Conservation (phyloP, 2,113 vertebrate genomes). For the Lepisosteus oculatus region DNA sequence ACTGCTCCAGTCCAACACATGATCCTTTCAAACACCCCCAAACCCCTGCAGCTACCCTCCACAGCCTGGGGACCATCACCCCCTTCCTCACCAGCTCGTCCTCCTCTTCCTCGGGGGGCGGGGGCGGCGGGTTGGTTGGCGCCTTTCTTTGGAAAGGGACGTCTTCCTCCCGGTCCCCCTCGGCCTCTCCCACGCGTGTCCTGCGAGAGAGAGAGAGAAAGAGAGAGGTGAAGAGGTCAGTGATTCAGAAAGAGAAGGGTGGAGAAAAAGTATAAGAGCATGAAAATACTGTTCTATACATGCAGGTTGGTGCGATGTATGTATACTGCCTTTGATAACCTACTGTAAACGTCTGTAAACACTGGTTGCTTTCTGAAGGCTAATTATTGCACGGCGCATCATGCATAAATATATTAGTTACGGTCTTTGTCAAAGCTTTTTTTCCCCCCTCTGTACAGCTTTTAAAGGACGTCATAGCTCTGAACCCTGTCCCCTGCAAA, state of each 20-base stretch:
- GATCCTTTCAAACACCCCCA: no score
- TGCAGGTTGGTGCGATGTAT: not conserved
- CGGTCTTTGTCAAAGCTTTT: not conserved
- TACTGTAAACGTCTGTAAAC: not conserved
- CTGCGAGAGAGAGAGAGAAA: slow-evolving; percentile 23
- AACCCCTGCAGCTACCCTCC: no score
- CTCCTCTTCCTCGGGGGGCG: slow-evolving; percentile 78
- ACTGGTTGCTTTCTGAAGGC: not conserved
- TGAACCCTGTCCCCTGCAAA: no score
- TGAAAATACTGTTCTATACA: not conserved
- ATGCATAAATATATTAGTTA: slow-evolving; percentile 10
- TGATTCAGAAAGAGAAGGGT: not conserved
- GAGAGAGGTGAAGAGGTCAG: not conserved
- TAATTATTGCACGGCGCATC: slow-evolving; percentile 17
- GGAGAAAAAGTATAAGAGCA: not conserved
- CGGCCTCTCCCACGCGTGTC: not conserved
- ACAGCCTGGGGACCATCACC: slow-evolving; percentile 14
- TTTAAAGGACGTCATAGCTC: no score
- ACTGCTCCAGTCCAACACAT: no score
- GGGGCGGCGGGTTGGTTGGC: slow-evolving; percentile 37
- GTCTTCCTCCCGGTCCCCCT: slow-evolving; percentile 50
- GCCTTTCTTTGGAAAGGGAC: slow-evolving; percentile 50
- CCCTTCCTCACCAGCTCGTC: slow-evolving; percentile 83
- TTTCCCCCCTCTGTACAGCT: no score
- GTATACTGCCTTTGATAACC: no score